Evolutionary conservation across 1,140 invertebrate genomes (phyloP), one percentile per base, ranked within the genome.

Genomic region (Drosophila miranda): DNA sequence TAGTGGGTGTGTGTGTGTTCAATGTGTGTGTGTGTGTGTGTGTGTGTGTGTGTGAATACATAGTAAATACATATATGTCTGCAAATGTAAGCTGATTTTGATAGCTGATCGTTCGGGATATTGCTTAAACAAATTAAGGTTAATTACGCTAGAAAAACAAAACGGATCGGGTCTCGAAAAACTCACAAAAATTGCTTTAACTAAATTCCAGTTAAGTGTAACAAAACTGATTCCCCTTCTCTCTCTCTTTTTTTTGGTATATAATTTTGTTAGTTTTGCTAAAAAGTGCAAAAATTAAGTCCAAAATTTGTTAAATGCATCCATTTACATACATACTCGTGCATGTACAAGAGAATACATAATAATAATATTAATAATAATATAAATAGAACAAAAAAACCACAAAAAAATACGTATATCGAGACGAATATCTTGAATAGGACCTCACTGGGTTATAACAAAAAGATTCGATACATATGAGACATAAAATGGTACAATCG

Each of bases 61-160:
- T 49, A 26, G 5, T 26, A 55, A 11, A 43, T 64, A 28, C 54
- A 34, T 44, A 58, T 30, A 30, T 30, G 30, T 52, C 48, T 61
- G 38, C 23, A 14, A 46, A 45, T 8, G 41, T 34, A 41, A 13
- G 38, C 28, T 53, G 14, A 41, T 21, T 45, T 73, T 44, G n/a
- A 4, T 38, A 19, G 51, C 21, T 7, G 23, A 26, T 26, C 7
- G 26, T 61, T 54, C 8, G 67, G 26, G 46, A 45, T 46, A 34
- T 58, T 63, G 51, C 45, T 73, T 45, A 73, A 43, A 52, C 19
- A 52, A 73, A 64, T 51, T 26, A 52, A 23, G 48, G 8, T 46
- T 42, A 72, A 79, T 83, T 84, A 61, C 55, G 49, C 80, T 79
- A 84, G 50, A 52, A n/a, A 75, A 82, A 78, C 55, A 69, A 26